Percentiles rank a stretch among this genome's conserved stretches.
Conservation (phyloP, 1,140 invertebrate genomes). For the Zaprionus nigranus region DNA sequence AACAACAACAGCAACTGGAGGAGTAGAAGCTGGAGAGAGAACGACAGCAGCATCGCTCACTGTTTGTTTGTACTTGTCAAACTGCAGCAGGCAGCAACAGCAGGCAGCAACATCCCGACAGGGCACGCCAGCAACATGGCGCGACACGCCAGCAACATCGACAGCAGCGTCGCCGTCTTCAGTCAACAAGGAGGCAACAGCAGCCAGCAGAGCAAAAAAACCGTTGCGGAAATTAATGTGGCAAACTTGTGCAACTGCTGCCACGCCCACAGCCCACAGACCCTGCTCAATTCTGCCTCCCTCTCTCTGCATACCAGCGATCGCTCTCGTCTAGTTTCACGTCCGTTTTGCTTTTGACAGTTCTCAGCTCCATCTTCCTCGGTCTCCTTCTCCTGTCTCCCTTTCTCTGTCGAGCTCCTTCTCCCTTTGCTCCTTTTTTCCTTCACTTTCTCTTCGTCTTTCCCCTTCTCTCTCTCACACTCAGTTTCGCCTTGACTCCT, state of each 20-base stretch:
- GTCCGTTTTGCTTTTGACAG: slow-evolving; percentile 59
- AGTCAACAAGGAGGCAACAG: slow-evolving; percentile 46
- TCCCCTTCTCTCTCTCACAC: background rate
- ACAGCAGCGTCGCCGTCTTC: slow-evolving; percentile 56
- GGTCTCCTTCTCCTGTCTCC: background rate
- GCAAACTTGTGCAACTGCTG: slow-evolving; percentile 60
- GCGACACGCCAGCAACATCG: slow-evolving; percentile 50
- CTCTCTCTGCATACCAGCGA: background rate
- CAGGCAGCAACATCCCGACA: slow-evolving; percentile 20
- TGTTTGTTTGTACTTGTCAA: slow-evolving; percentile 77
- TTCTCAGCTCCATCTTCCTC: slow-evolving; percentile 36
- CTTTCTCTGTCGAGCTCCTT: background rate
- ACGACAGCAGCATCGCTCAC: slow-evolving; percentile 32
- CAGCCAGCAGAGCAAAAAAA: slow-evolving; percentile 15
- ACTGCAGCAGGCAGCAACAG: slow-evolving; percentile 32
- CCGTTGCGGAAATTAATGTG: slow-evolving; percentile 73
- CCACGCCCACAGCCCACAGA: slow-evolving; percentile 22
- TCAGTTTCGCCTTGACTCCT: slow-evolving; percentile 1
- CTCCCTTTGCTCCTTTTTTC: background rate
- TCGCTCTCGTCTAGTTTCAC: slow-evolving; percentile 23
- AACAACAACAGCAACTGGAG: no score
- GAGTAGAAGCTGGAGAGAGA: slow-evolving; percentile 17
- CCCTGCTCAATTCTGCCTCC: background rate
- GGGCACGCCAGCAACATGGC: slow-evolving; percentile 54
- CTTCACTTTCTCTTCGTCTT: background rate